Conservation (phyloP, 2,797 vertebrate genomes). For the Cynodonichthys magdalenae region DNA sequence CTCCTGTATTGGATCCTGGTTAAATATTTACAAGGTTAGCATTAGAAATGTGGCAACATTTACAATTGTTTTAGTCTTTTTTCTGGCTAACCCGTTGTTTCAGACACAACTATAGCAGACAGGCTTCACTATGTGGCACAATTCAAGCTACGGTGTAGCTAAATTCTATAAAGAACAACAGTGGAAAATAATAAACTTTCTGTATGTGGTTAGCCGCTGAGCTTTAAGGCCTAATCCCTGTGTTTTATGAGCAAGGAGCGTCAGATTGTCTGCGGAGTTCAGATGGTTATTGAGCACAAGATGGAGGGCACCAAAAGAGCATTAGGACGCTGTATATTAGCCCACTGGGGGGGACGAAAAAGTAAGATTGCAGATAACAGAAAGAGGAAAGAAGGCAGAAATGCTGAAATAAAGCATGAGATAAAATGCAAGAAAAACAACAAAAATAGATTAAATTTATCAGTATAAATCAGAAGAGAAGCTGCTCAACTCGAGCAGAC, state of each 20-base stretch:
- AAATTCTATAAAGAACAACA: conserved; percentile 40
- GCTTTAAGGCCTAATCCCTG: conserved; percentile 63
- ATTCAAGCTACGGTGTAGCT: conserved; percentile 34
- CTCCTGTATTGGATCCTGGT: conserved; percentile 78
- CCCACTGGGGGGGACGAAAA: conserved; percentile 18
- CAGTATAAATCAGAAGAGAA: conserved; percentile 20
- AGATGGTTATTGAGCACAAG: conserved; percentile 59
- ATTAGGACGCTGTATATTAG: conserved; percentile 54
- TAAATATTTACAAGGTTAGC: conserved; percentile 82
- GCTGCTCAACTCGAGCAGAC: conserved; percentile 3
- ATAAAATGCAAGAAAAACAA: not conserved
- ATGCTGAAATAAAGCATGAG: conserved; percentile 3
- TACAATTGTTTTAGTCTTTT: conserved; percentile 35
- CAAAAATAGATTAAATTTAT: conserved; percentile 31
- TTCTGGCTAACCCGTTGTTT: conserved; percentile 30
- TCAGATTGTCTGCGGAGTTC: conserved; percentile 63
- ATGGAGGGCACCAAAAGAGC: conserved; percentile 54
- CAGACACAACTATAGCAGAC: conserved; percentile 25
- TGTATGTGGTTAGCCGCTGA: conserved; percentile 36
- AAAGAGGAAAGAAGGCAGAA: conserved; percentile 17
- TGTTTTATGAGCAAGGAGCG: conserved; percentile 64
- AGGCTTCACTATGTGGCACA: conserved; percentile 27
- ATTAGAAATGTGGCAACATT: conserved; percentile 64
- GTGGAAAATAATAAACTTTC: conserved; percentile 60
- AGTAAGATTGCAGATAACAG: conserved; percentile 32